Evolutionary conservation across 2,888 invertebrate species (phyloP).

Genomic region (Heliconius charithonia): DNA sequence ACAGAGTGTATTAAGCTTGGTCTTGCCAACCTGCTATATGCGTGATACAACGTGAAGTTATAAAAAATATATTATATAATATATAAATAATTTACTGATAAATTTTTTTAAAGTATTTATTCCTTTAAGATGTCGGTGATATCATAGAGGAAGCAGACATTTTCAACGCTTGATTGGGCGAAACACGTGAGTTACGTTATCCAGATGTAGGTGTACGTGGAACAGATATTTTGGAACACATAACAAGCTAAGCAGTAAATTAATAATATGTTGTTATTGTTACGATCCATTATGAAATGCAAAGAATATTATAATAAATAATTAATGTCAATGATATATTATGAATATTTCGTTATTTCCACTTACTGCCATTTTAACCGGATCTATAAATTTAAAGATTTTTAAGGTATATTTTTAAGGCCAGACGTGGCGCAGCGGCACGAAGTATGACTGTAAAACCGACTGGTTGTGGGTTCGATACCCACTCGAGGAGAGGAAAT

Average conservation of each 20-base stretch:
- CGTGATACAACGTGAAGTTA: not conserved
- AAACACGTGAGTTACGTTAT: constrained; percentile 18
- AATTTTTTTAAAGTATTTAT: not conserved
- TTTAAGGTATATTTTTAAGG: no score
- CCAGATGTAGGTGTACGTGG: constrained; percentile 14
- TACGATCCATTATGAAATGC: no score
- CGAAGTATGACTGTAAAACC: no score
- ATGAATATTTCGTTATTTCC: no score
- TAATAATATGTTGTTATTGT: not conserved
- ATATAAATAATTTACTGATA: not conserved
- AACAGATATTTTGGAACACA: constrained; percentile 6
- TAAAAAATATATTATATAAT: not conserved
- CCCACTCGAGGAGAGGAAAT: no score
- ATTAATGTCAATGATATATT: not conserved
- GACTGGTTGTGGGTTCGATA: no score
- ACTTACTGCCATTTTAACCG: no score
- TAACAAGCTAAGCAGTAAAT: not conserved
- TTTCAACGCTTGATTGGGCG: constrained; percentile 22
- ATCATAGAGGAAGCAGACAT: constrained; percentile 17
- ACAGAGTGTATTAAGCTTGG: not conserved
- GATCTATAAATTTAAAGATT: not conserved
- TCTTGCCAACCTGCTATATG: not conserved
- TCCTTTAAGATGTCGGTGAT: constrained; percentile 13
- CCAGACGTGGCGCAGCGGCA: no score
- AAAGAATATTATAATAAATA: no score